A percentile compares a stretch with the other conserved stretches of the same genome.
Evolutionary conservation across 2,888 invertebrate genomes (phyloP).

Genomic region (Lomographa bimaculata): DNA sequence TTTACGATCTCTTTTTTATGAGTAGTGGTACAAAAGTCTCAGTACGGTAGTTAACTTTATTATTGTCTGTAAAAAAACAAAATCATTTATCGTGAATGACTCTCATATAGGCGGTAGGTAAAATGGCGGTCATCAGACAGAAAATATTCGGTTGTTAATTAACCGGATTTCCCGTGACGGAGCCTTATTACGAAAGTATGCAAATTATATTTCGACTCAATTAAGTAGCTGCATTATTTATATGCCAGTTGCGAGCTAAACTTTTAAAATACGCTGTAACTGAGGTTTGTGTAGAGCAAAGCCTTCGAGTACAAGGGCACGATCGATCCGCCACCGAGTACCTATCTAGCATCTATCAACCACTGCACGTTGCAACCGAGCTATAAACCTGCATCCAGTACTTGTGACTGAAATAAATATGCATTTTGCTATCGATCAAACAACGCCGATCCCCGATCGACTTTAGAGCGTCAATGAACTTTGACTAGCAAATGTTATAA

Average conservation of each 20-base stretch:
- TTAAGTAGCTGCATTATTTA: slow-evolving; percentile 31
- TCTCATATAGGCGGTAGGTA: slow-evolving; percentile 30
- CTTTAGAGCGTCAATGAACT: slow-evolving; percentile 44
- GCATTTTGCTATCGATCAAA: slow-evolving; percentile 40
- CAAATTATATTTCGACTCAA: slow-evolving; percentile 44
- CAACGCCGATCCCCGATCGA: slow-evolving; percentile 34
- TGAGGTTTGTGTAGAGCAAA: too few species aligned
- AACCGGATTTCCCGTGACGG: slow-evolving; percentile 49
- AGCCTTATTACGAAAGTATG: slow-evolving; percentile 49
- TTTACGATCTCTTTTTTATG: slow-evolving; percentile 36
- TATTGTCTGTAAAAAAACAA: slow-evolving; percentile 43
- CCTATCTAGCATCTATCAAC: slow-evolving; percentile 8
- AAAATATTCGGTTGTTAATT: slow-evolving; percentile 52
- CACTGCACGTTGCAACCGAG: slow-evolving; percentile 27
- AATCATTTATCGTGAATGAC: slow-evolving; percentile 34
- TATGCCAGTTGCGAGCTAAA: slow-evolving; percentile 5
- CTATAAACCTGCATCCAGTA: slow-evolving; percentile 28
- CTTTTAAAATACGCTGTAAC: slow-evolving; percentile 10
- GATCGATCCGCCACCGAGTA: slow-evolving; percentile 4
- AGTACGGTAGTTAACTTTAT: slow-evolving; percentile 39
- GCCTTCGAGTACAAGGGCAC: slow-evolving; percentile 2
- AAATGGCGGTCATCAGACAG: slow-evolving; percentile 44
- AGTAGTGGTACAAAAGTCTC: slow-evolving; percentile 36
- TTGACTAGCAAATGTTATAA: slow-evolving; percentile 34
- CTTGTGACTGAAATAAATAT: slow-evolving; percentile 22